A percentile compares a stretch with the other conserved stretches of the same genome.
Conservation (phyloP, 1,140 invertebrate genomes). For the Brachionus plicatilis region DNA sequence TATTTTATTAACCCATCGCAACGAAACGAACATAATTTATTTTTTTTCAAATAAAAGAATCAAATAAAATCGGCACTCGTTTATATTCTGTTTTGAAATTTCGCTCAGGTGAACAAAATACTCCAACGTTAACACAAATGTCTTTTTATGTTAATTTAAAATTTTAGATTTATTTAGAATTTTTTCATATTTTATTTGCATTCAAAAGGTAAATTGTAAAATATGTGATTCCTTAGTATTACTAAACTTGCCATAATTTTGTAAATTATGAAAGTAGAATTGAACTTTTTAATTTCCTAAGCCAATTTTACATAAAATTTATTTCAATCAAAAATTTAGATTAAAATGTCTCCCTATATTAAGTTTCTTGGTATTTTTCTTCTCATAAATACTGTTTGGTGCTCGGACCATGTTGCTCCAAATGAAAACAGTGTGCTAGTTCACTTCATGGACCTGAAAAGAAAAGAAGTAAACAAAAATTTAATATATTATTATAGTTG, state of each 20-base stretch:
- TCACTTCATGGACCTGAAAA: conserved; percentile 37
- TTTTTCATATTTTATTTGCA: background rate
- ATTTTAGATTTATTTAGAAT: background rate
- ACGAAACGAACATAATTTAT: background rate
- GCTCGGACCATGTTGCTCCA: background rate
- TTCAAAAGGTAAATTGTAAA: background rate
- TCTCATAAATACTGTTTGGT: background rate
- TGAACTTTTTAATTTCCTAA: background rate
- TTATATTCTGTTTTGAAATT: background rate
- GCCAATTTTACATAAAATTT: background rate
- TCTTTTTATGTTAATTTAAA: conserved; percentile 18
- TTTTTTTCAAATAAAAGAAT: background rate
- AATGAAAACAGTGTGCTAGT: background rate
- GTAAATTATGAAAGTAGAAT: background rate
- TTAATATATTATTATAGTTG: background rate
- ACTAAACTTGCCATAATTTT: background rate
- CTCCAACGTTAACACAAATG: background rate
- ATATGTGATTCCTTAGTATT: background rate
- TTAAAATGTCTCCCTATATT: background rate
- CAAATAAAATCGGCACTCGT: background rate
- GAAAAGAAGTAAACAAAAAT: background rate
- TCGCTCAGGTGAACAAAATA: background rate
- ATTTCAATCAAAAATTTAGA: background rate
- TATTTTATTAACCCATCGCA: background rate
- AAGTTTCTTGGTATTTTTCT: background rate